phyloP scores from a whole-genome alignment of 2,888 invertebrate species.

The Himalopsyche tibetana region DNA sequence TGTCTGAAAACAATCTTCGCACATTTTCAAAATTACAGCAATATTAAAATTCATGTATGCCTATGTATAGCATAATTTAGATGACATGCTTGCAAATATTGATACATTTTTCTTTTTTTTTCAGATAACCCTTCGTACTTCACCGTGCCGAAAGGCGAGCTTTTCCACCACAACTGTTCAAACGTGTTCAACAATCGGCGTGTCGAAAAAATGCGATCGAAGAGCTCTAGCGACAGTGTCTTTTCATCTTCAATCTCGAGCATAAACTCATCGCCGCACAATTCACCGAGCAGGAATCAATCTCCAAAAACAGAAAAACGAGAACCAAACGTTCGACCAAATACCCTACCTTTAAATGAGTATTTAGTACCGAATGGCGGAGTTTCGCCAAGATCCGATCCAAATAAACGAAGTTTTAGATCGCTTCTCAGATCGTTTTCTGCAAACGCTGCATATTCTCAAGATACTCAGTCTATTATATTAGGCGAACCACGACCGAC shows the following conservation, averaged over 20 bases:
- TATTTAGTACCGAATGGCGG: conserved; percentile 65
- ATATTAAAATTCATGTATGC: too few species aligned
- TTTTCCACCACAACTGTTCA: conserved; percentile 67
- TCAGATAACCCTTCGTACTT: conserved; percentile 89
- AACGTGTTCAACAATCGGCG: conserved; percentile 67
- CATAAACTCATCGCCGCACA: neutral
- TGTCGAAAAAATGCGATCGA: conserved; percentile 46
- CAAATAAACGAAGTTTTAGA: conserved; percentile 76
- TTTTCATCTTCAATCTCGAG: neutral
- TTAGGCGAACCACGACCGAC: conserved; percentile 83
- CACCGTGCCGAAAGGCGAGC: conserved; percentile 77
- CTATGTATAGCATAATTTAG: too few species aligned
- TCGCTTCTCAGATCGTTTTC: conserved; percentile 81
- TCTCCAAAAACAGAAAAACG: neutral
- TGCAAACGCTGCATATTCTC: conserved; percentile 78
- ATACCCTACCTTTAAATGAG: conserved; percentile 50
- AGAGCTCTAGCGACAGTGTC: conserved; percentile 61
- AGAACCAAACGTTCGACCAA: conserved; percentile 2
- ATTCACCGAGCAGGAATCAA: neutral
- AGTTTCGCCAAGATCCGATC: conserved; percentile 70
- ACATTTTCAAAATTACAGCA: too few species aligned
- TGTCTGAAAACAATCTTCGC: too few species aligned
- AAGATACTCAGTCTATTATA: conserved; percentile 81
- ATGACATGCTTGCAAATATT: too few species aligned
- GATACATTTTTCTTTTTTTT: conserved; percentile 69